Conservation (phyloP, 2,888 invertebrate genomes). For the Plagiodera versicolora region DNA sequence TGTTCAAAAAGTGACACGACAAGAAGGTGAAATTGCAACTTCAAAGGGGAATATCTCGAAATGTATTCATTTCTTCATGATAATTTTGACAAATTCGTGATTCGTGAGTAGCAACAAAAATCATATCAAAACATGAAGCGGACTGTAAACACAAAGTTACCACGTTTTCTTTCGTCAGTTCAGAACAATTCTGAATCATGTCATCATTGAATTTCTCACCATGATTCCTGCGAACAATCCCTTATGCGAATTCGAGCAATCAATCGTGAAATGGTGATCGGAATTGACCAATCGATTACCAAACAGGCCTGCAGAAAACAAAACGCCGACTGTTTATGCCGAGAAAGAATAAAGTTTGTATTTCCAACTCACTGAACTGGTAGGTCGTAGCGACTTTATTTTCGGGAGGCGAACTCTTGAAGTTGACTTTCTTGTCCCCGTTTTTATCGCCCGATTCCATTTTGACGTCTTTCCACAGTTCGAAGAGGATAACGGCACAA, state of each 20-base stretch:
- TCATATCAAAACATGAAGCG: too few species aligned
- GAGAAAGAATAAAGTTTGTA: neutral
- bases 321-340: neutral
- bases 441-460: constrained; percentile 21
- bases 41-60: too few species aligned
- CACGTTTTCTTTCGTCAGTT: too few species aligned
- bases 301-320: constrained; percentile 33
- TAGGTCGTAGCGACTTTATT: constrained; percentile 31
- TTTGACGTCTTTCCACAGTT: constrained; percentile 82
- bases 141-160: too few species aligned
- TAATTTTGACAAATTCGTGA: too few species aligned
- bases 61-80: too few species aligned
- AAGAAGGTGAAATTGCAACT: too few species aligned
- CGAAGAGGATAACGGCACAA: constrained; percentile 93
- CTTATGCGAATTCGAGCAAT: constrained; percentile 91
- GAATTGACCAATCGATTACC: constrained; percentile 55
- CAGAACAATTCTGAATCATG: too few species aligned
- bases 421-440: constrained; percentile 20
- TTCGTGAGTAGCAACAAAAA: too few species aligned
- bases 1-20: too few species aligned
- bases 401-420: neutral
- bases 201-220: too few species aligned
- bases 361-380: constrained; percentile 35
- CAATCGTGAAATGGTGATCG: constrained; percentile 89
- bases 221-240: constrained; percentile 74